Percentiles rank a stretch among this genome's conserved stretches.
Conservation (phyloP, 2,797 vertebrate genomes). For the Phrynocephalus forsythii region DNA sequence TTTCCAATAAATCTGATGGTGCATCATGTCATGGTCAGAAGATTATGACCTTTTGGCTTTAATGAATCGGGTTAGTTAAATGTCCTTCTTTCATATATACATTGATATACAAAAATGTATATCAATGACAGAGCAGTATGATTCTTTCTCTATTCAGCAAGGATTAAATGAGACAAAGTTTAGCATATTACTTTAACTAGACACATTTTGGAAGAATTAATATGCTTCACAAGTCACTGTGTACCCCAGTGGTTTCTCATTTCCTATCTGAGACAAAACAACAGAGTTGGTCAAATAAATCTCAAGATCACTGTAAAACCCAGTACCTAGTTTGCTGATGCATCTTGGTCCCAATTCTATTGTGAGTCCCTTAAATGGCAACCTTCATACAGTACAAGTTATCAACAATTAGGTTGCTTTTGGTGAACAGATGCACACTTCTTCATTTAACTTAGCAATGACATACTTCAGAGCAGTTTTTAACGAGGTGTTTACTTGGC, state of each 20-base stretch:
- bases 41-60: neutral
- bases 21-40: neutral
- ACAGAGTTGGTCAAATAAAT: neutral
- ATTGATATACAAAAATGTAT: neutral
- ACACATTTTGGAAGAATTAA: neutral
- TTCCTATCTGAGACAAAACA: neutral
- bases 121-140: neutral
- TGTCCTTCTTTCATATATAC: neutral
- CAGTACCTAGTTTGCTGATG: neutral
- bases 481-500: slow-evolving; percentile 57
- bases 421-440: neutral
- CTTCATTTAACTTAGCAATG: slow-evolving; percentile 14
- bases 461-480: slow-evolving; percentile 36
- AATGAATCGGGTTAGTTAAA: neutral
- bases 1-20: neutral
- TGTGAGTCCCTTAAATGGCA: neutral
- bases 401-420: neutral
- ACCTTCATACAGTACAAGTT: neutral
- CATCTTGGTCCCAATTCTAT: neutral
- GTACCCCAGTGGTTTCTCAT: neutral
- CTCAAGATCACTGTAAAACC: neutral
- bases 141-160: neutral
- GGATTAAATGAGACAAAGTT: neutral
- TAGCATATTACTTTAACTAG: neutral
- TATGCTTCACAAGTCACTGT: neutral